Evolutionary conservation across 2,888 invertebrate genomes (phyloP), one percentile per base, ranked within the genome.

Genomic region (Lepidocyrtinus sp.): DNA sequence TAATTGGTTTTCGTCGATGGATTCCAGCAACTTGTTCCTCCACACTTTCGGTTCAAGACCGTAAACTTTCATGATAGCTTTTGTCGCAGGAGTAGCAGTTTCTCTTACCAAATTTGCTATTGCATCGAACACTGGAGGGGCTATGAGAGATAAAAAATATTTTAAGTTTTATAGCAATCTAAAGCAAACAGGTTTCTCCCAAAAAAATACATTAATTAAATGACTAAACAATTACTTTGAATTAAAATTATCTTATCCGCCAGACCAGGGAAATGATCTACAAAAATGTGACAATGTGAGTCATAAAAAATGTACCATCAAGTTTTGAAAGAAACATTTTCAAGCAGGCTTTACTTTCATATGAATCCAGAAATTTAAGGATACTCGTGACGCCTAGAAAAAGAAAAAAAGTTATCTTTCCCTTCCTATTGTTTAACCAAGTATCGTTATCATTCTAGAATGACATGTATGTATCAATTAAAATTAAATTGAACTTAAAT

Each of bases 281-380:
- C 1, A n/a, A 21, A 63, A 45, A 59, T 15, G 22, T 21, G 59
- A n/a, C 7, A 59, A 21, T 12, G 22, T 12, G 12, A 36, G 36
- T 36, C 36, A 36, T 36, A 7, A 21, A 21, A 59, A 59, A 1
- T 1, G n/a, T 59, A 59, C 22, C 21, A 50, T 26, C 50, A 68
- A 50, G 3, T 55, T 25, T 15, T 25, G 25, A 69, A 59, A 1
- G 7, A 3, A 9, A 1, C 1, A 12, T 36, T 1, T 19, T 0
- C 21, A 7, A 1, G 15, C n/a, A n/a, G n/a, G n/a, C n/a, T 50
- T 73, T 64, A 73, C 72, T 67, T 72, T 78, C 77, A 22, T 78
- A 78, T 1, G 77, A 78, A n/a, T 72, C 72, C 17, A 78, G 7
- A 68, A 78, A 78, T 36, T 78, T 67, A 24, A 78, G 25, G 68